A percentile compares a stretch with the other conserved stretches of the same genome.
Conservation (phyloP, 2,113 vertebrate genomes). For the Pipra filicauda region DNA sequence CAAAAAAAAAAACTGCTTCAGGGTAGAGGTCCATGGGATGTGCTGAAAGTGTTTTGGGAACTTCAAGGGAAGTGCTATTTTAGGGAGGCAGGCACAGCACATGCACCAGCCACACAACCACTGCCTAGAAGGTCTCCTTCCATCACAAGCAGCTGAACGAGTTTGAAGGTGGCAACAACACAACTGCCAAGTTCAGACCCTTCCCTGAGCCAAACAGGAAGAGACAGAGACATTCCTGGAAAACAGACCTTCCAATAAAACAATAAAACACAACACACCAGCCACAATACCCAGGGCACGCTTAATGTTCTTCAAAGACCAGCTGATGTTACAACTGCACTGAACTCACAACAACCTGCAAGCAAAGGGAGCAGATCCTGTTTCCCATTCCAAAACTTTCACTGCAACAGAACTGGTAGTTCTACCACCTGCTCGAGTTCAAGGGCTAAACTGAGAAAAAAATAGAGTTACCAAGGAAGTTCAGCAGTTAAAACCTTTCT, state of each 20-base stretch:
- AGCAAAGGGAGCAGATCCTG: not conserved
- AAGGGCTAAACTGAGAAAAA: not conserved
- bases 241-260: not conserved
- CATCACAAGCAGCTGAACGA: not conserved
- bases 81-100: not conserved
- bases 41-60: not conserved
- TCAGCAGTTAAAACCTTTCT: not conserved
- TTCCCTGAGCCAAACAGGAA: not conserved
- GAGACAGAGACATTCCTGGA: not conserved
- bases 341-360: not conserved
- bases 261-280: not conserved
- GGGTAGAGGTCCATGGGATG: not conserved
- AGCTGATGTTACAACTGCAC: not conserved
- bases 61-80: not conserved
- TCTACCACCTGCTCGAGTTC: not conserved
- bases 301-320: rapidly evolving
- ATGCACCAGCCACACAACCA: not conserved
- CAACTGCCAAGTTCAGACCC: not conserved
- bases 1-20: not conserved
- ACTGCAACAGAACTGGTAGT: not conserved
- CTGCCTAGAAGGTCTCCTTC: not conserved
- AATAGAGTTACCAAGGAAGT: not conserved
- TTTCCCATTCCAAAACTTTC: not conserved
- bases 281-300: not conserved
- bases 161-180: not conserved